Percentiles rank a stretch among this genome's conserved stretches.
These are phyloP conservation scores for Macrotus californicus DNA, from an alignment of 2,113 vertebrate genomes.

Conservation along the genomic window DNA sequence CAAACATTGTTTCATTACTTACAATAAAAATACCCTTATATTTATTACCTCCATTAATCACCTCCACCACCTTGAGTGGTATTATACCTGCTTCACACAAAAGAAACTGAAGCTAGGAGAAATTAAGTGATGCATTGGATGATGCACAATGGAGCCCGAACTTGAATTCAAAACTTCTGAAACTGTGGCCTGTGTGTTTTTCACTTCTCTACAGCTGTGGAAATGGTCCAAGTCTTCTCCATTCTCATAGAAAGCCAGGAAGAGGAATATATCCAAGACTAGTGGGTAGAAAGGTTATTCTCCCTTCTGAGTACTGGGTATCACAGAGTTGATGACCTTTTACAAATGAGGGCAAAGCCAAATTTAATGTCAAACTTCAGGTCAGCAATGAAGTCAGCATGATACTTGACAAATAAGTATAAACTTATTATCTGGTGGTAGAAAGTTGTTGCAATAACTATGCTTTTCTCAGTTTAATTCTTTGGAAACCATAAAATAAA, in stretches of 20 bases:
- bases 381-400: not conserved
- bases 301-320: not conserved
- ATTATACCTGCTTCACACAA: not conserved
- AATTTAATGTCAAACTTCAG: not conserved
- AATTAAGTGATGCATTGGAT: not conserved
- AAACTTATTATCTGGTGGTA: not conserved
- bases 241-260: not conserved
- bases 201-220: not conserved
- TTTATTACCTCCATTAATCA: not conserved
- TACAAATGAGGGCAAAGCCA: not conserved
- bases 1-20: not conserved
- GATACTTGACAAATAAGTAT: not conserved
- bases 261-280: not conserved
- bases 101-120: not conserved
- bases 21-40: not conserved
- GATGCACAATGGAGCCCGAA: not conserved
- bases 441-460: not conserved
- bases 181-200: not conserved
- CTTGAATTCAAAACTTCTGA: not conserved
- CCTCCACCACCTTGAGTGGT: not conserved
- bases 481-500: not conserved
- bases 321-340: not conserved
- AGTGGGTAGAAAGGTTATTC: not conserved
- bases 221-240: not conserved
- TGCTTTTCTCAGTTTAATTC: not conserved